phyloP scores from a whole-genome alignment of 2,113 vertebrate species.

The Engystomops pustulosus region DNA sequence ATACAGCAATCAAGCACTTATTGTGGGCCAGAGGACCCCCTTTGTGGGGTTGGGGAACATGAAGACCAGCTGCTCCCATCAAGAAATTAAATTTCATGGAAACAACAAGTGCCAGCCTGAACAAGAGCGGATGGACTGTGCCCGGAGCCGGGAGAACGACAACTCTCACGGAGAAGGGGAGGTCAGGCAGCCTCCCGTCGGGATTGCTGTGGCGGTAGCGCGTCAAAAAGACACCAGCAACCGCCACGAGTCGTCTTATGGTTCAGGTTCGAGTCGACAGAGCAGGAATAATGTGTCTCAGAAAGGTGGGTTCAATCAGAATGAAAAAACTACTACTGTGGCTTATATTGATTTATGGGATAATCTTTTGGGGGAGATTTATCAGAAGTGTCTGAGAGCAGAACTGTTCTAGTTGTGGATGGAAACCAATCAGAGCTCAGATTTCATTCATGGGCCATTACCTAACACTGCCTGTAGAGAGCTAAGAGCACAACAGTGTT shows the following conservation, averaged over 20 bases:
- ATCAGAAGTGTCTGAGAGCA: too few relatives aligned
- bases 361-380: too few relatives aligned
- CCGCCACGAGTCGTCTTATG: conserved; percentile 75
- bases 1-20: conserved; percentile 92
- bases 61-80: conserved; percentile 91
- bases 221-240: conserved; percentile 87
- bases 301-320: conserved; percentile 75
- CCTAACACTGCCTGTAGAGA: too few relatives aligned
- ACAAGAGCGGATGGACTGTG: conserved; percentile 85
- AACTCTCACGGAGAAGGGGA: conserved; percentile 79
- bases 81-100: conserved; percentile 76
- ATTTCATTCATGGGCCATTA: too few relatives aligned
- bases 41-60: conserved; percentile 84
- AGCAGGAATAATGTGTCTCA: conserved; percentile 77
- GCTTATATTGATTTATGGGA: too few relatives aligned
- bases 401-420: too few relatives aligned
- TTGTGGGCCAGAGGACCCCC: conserved; percentile 87
- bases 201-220: conserved; percentile 92
- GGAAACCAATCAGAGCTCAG: too few relatives aligned
- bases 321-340: too few relatives aligned
- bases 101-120: conserved; percentile 81
- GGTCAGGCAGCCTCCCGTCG: conserved; percentile 92
- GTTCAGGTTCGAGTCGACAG: conserved; percentile 75
- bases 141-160: conserved; percentile 83
- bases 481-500: too few relatives aligned